These are phyloP conservation scores for Euschistus heros DNA, from an alignment of 1,140 invertebrate species.

Conservation along the genomic window DNA sequence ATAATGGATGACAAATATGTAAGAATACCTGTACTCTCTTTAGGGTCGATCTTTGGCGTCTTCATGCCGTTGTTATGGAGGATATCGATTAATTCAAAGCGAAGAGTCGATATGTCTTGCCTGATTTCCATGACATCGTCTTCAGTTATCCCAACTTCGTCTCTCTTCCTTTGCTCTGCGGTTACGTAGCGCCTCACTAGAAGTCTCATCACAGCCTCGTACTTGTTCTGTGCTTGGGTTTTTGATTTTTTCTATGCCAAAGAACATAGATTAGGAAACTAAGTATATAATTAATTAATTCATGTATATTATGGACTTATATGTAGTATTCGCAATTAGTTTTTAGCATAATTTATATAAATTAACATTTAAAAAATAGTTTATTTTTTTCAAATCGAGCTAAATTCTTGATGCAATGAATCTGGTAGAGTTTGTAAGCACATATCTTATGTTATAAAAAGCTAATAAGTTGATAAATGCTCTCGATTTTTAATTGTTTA, in stretches of 20 bases:
- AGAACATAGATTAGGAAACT: neutral
- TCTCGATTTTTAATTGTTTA: too few relatives aligned
- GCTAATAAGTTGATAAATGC: too few relatives aligned
- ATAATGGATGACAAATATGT: neutral
- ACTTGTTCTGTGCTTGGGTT: conserved; percentile 52
- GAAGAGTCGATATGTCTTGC: conserved; percentile 78
- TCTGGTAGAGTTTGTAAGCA: too few relatives aligned
- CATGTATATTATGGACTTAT: too few relatives aligned
- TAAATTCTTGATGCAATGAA: too few relatives aligned
- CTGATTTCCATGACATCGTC: conserved; percentile 94
- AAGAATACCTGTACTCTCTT: conserved; percentile 35
- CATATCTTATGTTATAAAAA: too few relatives aligned
- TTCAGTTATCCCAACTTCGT: conserved; percentile 80
- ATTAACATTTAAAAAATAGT: too few relatives aligned
- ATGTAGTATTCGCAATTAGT: too few relatives aligned
- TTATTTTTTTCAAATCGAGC: too few relatives aligned
- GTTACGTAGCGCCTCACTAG: conserved; percentile 73
- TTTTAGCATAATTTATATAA: too few relatives aligned
- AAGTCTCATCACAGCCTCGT: conserved; percentile 65
- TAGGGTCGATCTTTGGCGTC: conserved; percentile 54
- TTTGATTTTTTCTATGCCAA: conserved; percentile 53
- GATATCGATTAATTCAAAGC: conserved; percentile 82
- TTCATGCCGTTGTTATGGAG: conserved; percentile 70
- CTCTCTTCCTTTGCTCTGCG: conserved; percentile 66
- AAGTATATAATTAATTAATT: neutral